A percentile compares a stretch with the other conserved stretches of the same genome.
These are phyloP conservation scores for Dryadula phaetusa DNA, from an alignment of 2,888 invertebrate species.

Conservation along the genomic window DNA sequence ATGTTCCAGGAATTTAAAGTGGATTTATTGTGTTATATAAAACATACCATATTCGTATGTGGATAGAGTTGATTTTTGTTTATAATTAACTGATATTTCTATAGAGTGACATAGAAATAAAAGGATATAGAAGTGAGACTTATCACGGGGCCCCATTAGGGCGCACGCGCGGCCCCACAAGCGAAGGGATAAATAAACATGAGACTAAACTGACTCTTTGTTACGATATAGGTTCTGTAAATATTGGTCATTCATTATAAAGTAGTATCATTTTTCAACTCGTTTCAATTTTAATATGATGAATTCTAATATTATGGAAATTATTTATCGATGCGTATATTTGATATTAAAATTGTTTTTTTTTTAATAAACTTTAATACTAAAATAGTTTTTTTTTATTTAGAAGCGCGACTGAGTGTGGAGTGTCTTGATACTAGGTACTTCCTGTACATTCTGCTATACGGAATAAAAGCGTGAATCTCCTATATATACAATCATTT, in stretches of 20 bases:
- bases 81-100: constrained; percentile 48
- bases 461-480: too few species aligned
- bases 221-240: constrained; percentile 46
- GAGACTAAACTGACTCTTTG: constrained; percentile 49
- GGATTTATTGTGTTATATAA: constrained; percentile 32
- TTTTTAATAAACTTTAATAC: too few species aligned
- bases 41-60: constrained; percentile 45
- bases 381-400: too few species aligned
- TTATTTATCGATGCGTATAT: background rate
- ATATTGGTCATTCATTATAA: constrained; percentile 20
- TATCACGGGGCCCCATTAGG: constrained; percentile 82
- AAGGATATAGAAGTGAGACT: constrained; percentile 82
- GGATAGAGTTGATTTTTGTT: constrained; percentile 52
- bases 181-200: constrained; percentile 60
- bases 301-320: background rate
- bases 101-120: constrained; percentile 73
- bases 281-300: background rate
- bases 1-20: constrained; percentile 80
- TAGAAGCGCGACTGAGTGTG: too few species aligned
- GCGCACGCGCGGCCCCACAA: constrained; percentile 79
- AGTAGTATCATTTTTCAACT: background rate
- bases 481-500: too few species aligned
- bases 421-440: too few species aligned
- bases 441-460: too few species aligned
- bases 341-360: background rate